Evolutionary conservation across 2,888 invertebrate genomes (phyloP), one percentile per base, ranked within the genome.

Genomic region (Ametastegia equiseti): DNA sequence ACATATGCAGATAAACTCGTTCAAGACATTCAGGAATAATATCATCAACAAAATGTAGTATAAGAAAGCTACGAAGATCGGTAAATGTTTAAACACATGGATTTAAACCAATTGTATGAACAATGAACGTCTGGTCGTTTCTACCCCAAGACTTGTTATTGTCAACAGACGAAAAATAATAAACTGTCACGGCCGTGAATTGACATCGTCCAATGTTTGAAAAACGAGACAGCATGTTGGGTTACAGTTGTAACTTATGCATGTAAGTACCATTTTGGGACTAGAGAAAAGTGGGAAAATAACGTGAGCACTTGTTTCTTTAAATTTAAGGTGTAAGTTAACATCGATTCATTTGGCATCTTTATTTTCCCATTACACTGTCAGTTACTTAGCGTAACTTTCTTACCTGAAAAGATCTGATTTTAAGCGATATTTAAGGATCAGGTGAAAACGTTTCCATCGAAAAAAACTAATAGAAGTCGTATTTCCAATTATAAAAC

Each of bases 351-450:
- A 30, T 75, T 54, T 54, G 50, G 75, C 54, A 75, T 54, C 36
- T 75, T 75, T 57, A 75, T 75, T 75, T 54, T 54, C 15, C 50
- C 27, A 54, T 54, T 39, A 75, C 54, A 75, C 50, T 19, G n/a
- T 19, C 54, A 23, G 6, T 36, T 33, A 50, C 33, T 23, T 27
- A 45, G 19, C 1, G 15, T 23, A 15, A 15, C 27, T 42, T 67
- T 67, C 19, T 30, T 60, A 60, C 60, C 30, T 23, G 19, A 42
- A 69, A 42, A 69, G 19, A 23, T n/a, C n/a, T n/a, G n/a, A n/a
- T 39, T 42, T 13, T 27, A 69, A 39, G 33, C 33, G 36, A 65
- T 65, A 36, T 36, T 65, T 9, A 65, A n/a, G 36, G 36, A n/a
- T 65, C 36, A 33, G 30, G 63, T 65, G 33, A 36, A 36, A 65